Evolutionary conservation across 37 sponge, comb jelly and placozoan species (phyloP).

Genomic region (Chondrilla cf. caribensis): DNA sequence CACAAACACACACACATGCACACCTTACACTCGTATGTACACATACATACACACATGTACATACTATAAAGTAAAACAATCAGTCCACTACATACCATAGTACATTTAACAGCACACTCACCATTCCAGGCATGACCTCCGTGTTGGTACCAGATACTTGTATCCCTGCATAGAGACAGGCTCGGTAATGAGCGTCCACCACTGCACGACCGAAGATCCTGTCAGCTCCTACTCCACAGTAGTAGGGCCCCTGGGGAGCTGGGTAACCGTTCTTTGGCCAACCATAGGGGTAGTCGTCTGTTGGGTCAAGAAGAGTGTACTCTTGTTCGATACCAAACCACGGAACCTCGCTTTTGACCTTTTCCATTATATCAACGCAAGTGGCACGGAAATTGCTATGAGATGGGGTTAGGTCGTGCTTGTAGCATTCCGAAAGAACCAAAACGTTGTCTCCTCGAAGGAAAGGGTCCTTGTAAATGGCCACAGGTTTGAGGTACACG

Average conservation of each 20-base stretch:
- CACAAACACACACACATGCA: not conserved
- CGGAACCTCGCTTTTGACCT: conserved; percentile 52
- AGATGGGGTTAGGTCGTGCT: conserved; percentile 41
- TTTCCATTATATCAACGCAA: conserved; percentile 63
- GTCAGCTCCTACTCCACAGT: conserved; percentile 87
- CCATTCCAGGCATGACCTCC: conserved; percentile 92
- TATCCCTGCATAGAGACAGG: conserved; percentile 95
- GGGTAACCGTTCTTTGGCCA: conserved; percentile 96
- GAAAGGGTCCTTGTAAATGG: conserved; percentile 71
- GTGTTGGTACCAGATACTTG: conserved; percentile 88
- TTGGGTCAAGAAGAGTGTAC: conserved; percentile 69
- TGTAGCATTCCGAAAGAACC: conserved; percentile 78
- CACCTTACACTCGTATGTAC: not conserved
- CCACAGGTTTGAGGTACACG: conserved; percentile 79
- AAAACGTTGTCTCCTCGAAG: conserved; percentile 57
- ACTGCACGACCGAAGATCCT: conserved; percentile 62
- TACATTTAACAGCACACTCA: not conserved
- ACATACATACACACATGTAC: not conserved
- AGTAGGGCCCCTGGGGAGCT: conserved; percentile 93
- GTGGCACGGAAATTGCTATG: conserved; percentile 54
- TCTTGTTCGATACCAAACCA: conserved; percentile 99
- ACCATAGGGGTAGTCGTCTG: conserved; percentile 64
- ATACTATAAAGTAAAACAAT: too few species aligned
- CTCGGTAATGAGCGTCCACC: conserved; percentile 92
- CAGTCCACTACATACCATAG: too few species aligned